Evolutionary conservation across 2,797 vertebrate species (phyloP).

Genomic region (Poeciliopsis infans): DNA sequence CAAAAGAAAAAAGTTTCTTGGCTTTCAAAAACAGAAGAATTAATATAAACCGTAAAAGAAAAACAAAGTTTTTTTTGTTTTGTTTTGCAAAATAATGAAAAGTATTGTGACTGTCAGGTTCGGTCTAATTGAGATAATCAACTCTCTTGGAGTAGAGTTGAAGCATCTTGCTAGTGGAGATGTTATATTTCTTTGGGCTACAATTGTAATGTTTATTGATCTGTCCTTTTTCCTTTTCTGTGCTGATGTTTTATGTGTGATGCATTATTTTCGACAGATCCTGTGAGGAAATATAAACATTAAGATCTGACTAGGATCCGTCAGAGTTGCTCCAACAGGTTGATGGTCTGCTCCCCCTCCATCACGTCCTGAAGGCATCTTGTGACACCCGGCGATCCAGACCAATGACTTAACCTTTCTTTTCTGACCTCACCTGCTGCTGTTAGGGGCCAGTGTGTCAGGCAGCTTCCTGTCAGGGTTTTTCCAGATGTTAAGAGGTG

Average conservation of each 20-base stretch:
- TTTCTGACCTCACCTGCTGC: constrained; percentile 36
- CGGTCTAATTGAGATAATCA: too few relatives aligned
- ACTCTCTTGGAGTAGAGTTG: too few relatives aligned
- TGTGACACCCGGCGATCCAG: constrained; percentile 64
- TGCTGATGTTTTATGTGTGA: too few relatives aligned
- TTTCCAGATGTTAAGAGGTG: not conserved
- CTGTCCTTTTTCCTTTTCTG: too few relatives aligned
- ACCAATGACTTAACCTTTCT: constrained; percentile 36
- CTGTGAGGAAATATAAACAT: not conserved
- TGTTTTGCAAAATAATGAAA: too few relatives aligned
- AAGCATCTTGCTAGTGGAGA: not conserved
- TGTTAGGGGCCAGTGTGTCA: constrained; percentile 57
- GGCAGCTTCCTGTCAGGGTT: not conserved
- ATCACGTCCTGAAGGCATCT: constrained; percentile 48
- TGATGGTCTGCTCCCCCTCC: constrained; percentile 49
- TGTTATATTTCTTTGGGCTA: not conserved
- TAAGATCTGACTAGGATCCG: not conserved
- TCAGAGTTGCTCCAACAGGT: constrained; percentile 51
- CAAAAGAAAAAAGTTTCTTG: too few relatives aligned
- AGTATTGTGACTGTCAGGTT: too few relatives aligned
- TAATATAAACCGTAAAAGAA: too few relatives aligned
- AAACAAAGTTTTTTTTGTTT: too few relatives aligned
- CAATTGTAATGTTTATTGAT: not conserved
- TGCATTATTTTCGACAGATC: not conserved
- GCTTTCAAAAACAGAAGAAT: too few relatives aligned